Evolutionary conservation across 2,113 vertebrate species (phyloP), one percentile per base, ranked within the genome.

Genomic region (Psophia crepitans): DNA sequence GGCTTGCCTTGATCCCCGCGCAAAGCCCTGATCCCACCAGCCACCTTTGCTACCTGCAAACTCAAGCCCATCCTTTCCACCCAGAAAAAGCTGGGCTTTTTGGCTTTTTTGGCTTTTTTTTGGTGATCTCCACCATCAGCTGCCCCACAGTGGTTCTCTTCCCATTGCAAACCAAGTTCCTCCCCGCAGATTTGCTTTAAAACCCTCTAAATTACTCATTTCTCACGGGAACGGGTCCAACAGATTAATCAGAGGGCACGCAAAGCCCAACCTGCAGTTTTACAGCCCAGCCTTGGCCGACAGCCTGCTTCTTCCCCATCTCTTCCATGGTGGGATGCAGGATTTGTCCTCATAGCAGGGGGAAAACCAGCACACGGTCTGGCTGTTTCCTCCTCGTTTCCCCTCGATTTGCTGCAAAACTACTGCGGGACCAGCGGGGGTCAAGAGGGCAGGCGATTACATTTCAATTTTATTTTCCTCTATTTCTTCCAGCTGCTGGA

Each of bases 281-380:
- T 58, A 28, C 27, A 75, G 65, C 87, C 56, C 71, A 9, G 53
- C 48, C 23, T 86, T 58, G 48, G 58, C 70, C 3, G 1, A 6
- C 53, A 84, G 53, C 60, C 68, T 18, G 13, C 37, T 82, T 14
- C 56, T 75, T 49, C 41, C 43, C 73, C 27, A 1, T 12, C n/a
- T 61, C 33, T 54, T 54, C 49, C 28, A 9, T 1, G 1, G 27
- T 37, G 3, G 3, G 35, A 21, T 6, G 18, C 49, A 2, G n/a
- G 69, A 54, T 51, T 53, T 30, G 9, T 26, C 64, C 64, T 74
- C 0, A 0, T 2, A 37, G 66, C 37, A 39, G 51, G 66, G 14
- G 43, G 60, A 32, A 84, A 86, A 46, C 6, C 10, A 1, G 49
- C 73, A 57, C 46, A 22, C 0, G 3, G 46, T 22, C 0, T 1